phyloP scores from a whole-genome alignment of 2,113 vertebrate species.

The Prinia subflava region DNA sequence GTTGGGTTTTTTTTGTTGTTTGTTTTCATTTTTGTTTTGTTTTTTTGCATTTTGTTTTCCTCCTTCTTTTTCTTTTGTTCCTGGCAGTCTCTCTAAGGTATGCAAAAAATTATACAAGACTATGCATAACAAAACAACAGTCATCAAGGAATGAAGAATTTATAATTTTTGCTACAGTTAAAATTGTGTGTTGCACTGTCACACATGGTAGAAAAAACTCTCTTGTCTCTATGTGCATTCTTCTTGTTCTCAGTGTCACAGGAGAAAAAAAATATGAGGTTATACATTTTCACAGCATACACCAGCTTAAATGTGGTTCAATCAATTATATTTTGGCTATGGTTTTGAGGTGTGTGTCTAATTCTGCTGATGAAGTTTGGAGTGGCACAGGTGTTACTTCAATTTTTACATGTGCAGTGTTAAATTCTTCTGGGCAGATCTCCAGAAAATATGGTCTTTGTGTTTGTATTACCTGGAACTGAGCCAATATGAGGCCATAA shows the following conservation, averaged over 20 bases:
- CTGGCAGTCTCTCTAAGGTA: not conserved
- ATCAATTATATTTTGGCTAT: not conserved
- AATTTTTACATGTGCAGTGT: not conserved
- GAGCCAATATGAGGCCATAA: not conserved
- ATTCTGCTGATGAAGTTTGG: not conserved
- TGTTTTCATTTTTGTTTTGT: accelerated
- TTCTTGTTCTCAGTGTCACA: not conserved
- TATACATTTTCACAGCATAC: not conserved
- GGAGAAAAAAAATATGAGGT: not conserved
- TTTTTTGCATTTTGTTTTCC: accelerated
- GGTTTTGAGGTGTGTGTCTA: not conserved
- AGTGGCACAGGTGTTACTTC: not conserved
- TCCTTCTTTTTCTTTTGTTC: not conserved
- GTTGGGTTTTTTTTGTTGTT: too few relatives aligned
- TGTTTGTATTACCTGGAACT: not conserved
- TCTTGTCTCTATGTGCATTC: not conserved
- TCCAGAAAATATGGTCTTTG: not conserved
- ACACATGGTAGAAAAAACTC: not conserved
- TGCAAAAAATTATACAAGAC: not conserved
- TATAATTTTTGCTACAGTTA: not conserved
- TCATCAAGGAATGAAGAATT: not conserved
- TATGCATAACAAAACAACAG: not conserved
- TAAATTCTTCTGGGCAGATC: not conserved
- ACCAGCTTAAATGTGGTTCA: not conserved
- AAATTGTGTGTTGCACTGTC: not conserved